Conservation (phyloP, 2,113 vertebrate species). For the Gnathonemus echidnorhynchus region DNA sequence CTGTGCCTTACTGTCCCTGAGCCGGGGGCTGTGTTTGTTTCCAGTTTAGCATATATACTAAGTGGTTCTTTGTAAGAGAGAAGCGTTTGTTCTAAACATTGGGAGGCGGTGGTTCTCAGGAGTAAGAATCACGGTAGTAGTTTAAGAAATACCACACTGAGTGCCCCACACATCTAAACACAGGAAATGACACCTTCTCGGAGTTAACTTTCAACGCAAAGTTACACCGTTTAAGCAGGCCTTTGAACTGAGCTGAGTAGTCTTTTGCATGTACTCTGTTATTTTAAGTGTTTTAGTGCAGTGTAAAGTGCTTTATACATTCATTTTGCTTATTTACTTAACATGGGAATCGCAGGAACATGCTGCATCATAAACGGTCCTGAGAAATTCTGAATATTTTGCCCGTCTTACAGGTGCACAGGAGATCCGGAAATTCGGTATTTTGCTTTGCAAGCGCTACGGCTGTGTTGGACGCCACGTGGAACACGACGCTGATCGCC, state of each 20-base stretch:
- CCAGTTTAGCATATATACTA: background rate
- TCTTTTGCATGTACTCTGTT: too few relatives aligned
- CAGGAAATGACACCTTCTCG: background rate
- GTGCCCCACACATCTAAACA: background rate
- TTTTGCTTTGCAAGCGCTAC: background rate
- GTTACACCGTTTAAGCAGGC: background rate
- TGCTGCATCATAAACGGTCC: background rate
- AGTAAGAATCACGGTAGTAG: background rate
- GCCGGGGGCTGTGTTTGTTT: background rate
- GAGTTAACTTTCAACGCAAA: background rate
- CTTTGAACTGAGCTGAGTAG: too few relatives aligned
- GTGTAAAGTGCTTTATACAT: too few relatives aligned
- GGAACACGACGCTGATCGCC: too few relatives aligned
- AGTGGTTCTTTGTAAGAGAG: background rate
- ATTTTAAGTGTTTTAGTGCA: too few relatives aligned
- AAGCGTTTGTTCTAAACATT: background rate
- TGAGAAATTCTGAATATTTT: background rate
- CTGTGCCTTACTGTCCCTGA: background rate
- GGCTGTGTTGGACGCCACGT: constrained; percentile 29
- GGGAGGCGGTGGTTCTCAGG: background rate
- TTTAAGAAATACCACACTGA: background rate
- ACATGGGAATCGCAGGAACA: background rate
- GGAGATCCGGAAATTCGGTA: background rate
- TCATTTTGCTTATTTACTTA: too few relatives aligned
- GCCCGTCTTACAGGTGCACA: background rate